Base-by-base conservation (phyloP, 2,113 vertebrate genomes). In the Otus sunia region DNA sequence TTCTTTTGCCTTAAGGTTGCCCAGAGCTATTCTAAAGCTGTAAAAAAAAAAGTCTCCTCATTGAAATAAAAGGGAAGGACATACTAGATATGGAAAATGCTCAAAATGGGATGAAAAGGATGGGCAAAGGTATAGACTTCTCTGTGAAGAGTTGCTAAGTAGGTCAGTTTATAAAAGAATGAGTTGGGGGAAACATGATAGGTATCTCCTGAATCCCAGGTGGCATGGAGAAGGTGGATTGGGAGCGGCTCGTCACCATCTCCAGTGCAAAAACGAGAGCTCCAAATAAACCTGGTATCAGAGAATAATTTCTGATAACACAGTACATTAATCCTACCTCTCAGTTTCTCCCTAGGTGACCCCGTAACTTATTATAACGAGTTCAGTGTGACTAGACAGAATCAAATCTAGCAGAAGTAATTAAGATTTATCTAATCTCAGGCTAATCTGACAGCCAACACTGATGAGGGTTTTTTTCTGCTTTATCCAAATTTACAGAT, bases 71-170 rank as follows among this genome's bases (percentile, higher is more conserved):
- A 73, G n/a, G n/a, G 25, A 67, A 93, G 58, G 56, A 80, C 73
- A 56, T 2, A 11, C 16, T 32, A 39, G 83, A 20, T 53, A 32
- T 2, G 22, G 60, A n/a, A 91, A 67, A 47, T 15, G 78, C 58
- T 67, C 77, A 52, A 62, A 92, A 72, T 56, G 84, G 52, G 90
- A 86, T 75, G 73, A 87, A 87, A 87, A 90, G 86, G 52, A 72
- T 0, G 3, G 74, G 86, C 63, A 80, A 43, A 84, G 74, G 68
- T 37, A 36, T 1, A 39, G 71, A 30, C 16, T 84, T 41, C 45
- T 41, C 82, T 36, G 58, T 20, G 39, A 86, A 39, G 49, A 90
- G 58, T 27, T 39, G 30, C 58, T 58, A 92, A 90, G 74, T 80
- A 75, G 82, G 83, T 58, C 90, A 52, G 50, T 59, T 43, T 25